Evolutionary conservation across 92 coral and sea anemone species (phyloP), one percentile per base, ranked within the genome.

Genomic region (Paramuricea clavata): DNA sequence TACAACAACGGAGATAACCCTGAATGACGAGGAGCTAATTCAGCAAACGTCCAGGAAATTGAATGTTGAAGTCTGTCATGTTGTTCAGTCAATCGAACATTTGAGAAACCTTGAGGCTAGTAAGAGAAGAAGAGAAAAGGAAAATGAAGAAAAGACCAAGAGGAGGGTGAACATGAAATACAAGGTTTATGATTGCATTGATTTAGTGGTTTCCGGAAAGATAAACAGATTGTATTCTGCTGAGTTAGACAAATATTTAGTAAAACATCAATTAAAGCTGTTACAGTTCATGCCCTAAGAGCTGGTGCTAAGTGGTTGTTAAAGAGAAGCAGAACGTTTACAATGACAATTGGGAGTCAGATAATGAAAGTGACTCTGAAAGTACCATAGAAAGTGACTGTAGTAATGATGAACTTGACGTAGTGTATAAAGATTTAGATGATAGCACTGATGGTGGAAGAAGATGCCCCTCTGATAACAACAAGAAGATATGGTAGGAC

Each of bases 401-500:
- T 62, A 30, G 36, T 16, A 35, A 30, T 62, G 70, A 62, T 31
- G 70, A 62, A 26, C 34, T 26, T 62, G 70, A 62, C n/a, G 35
- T 62, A 26, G 70, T 62, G 70, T 30, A 26, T 30, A 3, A 26
- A 30, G 70, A 62, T 30, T 62, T 62, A 30, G 70, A 62, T 62
- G 70, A 62, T 12, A 30, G 36, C 35, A 62, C 35, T 62, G 70
- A 62, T 26, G 65, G 65, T 65, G 72, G 39, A 28, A 13, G 41
- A 65, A 16, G 39, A 28, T 0, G 72, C 39, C 42, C 39, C 39
- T 28, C 72, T 65, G 39, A 65, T 65, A 27, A 32, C 42, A 10
- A 65, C 72, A 28, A 65, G 39, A 3, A 65, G 72, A 32, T 65
- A 28, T 65, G 72, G 72, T 32, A 28, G 72, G 42, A 65, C 17